Conservation (phyloP, 2,888 invertebrate species). For the Keiferia lycopersicella region DNA sequence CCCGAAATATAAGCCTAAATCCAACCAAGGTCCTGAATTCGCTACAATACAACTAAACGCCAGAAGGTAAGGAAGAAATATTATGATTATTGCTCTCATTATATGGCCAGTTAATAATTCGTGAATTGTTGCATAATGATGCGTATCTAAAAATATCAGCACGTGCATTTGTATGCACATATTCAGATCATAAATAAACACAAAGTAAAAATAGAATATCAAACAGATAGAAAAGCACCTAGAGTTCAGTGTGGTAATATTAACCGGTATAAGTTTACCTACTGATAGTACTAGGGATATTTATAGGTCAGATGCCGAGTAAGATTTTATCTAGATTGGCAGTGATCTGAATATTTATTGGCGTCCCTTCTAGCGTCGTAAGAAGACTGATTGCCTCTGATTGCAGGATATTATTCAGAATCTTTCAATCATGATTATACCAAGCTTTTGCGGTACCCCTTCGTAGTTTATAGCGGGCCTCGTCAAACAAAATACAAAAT, state of each 20-base stretch:
- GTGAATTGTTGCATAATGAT: not conserved
- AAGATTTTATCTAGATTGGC: not conserved
- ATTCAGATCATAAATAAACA: constrained; percentile 1
- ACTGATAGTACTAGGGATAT: not conserved
- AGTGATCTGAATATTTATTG: not conserved
- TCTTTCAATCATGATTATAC: constrained; percentile 3
- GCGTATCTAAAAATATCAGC: constrained; percentile 2
- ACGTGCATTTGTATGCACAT: not conserved
- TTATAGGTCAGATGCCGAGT: not conserved
- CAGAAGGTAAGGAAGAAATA: too few species aligned
- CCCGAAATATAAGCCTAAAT: too few species aligned
- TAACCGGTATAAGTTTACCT: too few species aligned
- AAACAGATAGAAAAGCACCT: not conserved
- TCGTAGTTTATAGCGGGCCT: too few species aligned
- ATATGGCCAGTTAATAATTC: not conserved
- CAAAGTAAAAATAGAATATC: not conserved
- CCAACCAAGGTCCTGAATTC: too few species aligned
- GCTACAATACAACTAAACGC: too few species aligned
- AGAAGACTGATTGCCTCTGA: not conserved
- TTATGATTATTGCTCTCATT: too few species aligned
- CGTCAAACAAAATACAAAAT: too few species aligned
- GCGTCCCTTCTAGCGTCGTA: not conserved
- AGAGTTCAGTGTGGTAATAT: too few species aligned
- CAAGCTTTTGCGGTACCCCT: too few species aligned
- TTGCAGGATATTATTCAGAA: not conserved